Base-by-base conservation (phyloP, 1,140 invertebrate genomes). In the Venturia canescens region DNA sequence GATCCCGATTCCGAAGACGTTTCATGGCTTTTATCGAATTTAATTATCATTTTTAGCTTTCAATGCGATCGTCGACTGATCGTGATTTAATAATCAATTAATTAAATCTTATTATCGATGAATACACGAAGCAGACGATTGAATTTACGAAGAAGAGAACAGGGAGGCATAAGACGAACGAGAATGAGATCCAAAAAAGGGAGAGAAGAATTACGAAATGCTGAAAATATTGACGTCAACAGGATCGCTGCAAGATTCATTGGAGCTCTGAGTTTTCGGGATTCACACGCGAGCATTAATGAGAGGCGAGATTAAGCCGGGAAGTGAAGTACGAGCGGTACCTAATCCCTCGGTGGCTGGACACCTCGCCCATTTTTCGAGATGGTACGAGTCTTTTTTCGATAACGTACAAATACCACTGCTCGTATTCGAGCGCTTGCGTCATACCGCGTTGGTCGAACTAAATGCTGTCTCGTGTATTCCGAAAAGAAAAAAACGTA, bases 241-340 rank as follows among this genome's bases (percentile, higher is more conserved):
- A 83, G 83, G 89, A 89, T 88, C 87, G 85, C 84, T 85, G 69
- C 13, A 9, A 78, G 75, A 77, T 69, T 82, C 71, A 81, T 82
- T 82, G 78, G 78, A 53, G 50, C 50, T 53, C 80, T 79, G 80
- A 83, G 78, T 81, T 88, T 88, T 85, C 85, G 85, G 87, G 86
- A 87, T 90, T 88, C 84, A 82, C 86, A 89, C 82, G 84, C 84
- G 86, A 84, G 86, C 86, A 87, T 87, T 89, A 89, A 89, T 89
- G 89, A 89, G 86, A 88, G 84, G 83, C 85, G 86, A 89, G 89
- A 90, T 90, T 90, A 90, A 90, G 88, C 88, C 79, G 82, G 0
- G 75, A 87, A 85, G 77, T 91, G 86, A 90, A 86, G 86, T 88
- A 89, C 83, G 87, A 83, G 84, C 81, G 83, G 85, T 78, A 85